A percentile compares a stretch with the other conserved stretches of the same genome.
These are phyloP conservation scores for Grallaria varia DNA, from an alignment of 2,113 vertebrate genomes.

Conservation along the genomic window DNA sequence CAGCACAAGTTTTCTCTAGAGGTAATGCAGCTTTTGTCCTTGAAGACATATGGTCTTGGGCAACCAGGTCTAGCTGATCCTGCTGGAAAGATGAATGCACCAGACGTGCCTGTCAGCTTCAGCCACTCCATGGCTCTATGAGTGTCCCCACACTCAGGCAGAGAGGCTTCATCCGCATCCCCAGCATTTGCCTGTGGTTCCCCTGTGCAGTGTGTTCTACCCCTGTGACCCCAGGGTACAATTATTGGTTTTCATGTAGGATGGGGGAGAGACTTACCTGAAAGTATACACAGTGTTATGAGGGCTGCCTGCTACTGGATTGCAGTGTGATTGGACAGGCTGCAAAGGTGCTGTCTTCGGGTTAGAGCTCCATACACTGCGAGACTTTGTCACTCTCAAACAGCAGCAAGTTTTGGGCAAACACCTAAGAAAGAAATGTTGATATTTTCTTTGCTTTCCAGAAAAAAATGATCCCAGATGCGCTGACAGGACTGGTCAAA, in stretches of 20 bases:
- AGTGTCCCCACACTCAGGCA: neutral
- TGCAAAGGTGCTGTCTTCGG: accelerated
- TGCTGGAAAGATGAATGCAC: neutral
- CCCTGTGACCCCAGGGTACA: neutral
- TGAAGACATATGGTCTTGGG: neutral
- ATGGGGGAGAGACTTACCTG: accelerated
- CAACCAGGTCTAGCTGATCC: neutral
- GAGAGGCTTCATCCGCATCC: neutral
- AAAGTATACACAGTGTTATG: neutral
- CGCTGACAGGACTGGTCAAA: neutral
- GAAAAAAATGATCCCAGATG: neutral
- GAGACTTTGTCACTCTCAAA: neutral
- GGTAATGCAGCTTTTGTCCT: neutral
- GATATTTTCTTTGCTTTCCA: neutral
- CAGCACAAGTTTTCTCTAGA: neutral
- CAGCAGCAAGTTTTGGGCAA: neutral
- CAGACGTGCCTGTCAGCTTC: neutral
- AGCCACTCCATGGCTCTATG: accelerated
- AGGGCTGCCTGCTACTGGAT: neutral
- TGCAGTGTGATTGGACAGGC: neutral
- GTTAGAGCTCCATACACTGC: neutral
- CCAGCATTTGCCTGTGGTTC: neutral
- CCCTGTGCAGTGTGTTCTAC: neutral
- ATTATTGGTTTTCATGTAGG: neutral
- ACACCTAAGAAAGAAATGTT: neutral